A percentile compares a stretch with the other conserved stretches of the same genome.
phyloP scores from a whole-genome alignment of 1,140 invertebrate species.

The Lepidurus arcticus region DNA sequence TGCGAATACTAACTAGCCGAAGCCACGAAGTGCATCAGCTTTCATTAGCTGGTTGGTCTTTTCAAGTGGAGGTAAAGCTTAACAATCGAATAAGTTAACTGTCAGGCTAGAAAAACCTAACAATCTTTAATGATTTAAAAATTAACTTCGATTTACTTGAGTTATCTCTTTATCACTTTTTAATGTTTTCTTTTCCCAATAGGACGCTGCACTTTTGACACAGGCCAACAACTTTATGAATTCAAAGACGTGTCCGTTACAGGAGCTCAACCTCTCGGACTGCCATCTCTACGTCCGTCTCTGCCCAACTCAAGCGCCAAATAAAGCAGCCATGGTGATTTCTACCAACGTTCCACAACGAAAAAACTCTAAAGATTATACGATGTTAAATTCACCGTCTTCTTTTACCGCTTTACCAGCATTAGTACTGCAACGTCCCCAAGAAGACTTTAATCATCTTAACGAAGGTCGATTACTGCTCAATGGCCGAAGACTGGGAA shows the following conservation, averaged over 20 bases:
- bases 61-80: slow-evolving; percentile 26
- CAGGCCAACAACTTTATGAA: slow-evolving; percentile 5
- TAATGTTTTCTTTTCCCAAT: not conserved
- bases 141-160: not conserved
- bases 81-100: not conserved
- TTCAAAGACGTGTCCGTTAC: not conserved
- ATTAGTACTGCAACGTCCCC: not conserved
- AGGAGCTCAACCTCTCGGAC: slow-evolving; percentile 3
- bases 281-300: not conserved
- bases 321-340: not conserved
- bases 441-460: not conserved
- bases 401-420: not conserved
- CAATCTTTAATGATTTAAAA: too few relatives aligned
- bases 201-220: not conserved
- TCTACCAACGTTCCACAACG: not conserved
- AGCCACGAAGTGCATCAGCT: slow-evolving; percentile 6
- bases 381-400: not conserved
- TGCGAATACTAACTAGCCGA: not conserved
- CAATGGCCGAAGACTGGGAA: not conserved
- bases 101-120: too few relatives aligned
- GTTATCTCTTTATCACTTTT: not conserved
- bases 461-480: not conserved
- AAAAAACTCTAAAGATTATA: not conserved
- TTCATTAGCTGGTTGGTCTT: slow-evolving; percentile 31
- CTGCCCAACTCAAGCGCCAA: not conserved